phyloP scores from a whole-genome alignment of 2,888 invertebrate species.

The Cotesia congregata region DNA sequence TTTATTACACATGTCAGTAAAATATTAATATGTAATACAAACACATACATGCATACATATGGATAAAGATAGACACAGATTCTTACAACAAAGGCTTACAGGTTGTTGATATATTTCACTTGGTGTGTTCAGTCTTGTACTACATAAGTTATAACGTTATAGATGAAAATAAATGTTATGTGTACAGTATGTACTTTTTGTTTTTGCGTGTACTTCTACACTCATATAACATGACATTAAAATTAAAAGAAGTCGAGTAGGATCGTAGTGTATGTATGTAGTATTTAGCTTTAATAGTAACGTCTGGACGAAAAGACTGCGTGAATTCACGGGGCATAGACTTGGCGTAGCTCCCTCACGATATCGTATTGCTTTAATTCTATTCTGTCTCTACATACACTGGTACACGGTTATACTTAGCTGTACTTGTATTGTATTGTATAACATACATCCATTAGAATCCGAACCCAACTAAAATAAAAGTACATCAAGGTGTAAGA shows the following conservation, averaged over 20 bases:
- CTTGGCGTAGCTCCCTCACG: conserved; percentile 40
- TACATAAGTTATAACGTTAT: background rate
- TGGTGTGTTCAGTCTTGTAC: background rate
- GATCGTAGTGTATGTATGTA: background rate
- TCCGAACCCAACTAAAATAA: background rate
- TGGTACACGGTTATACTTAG: too few relatives aligned
- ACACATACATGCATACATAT: background rate
- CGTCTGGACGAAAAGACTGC: conserved; percentile 51
- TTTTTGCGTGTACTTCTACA: background rate
- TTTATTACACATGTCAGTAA: background rate
- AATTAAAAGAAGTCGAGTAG: background rate
- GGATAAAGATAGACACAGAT: background rate
- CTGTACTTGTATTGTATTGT: too few relatives aligned
- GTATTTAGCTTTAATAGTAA: conserved; percentile 44
- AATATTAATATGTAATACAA: background rate
- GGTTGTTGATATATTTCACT: conserved; percentile 32
- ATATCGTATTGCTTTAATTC: conserved; percentile 13
- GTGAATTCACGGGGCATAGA: conserved; percentile 55
- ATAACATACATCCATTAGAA: too few relatives aligned
- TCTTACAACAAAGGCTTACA: background rate
- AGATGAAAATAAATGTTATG: background rate
- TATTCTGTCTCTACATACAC: background rate
- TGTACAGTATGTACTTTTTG: background rate
- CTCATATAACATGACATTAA: conserved; percentile 3
- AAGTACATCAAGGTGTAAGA: background rate